Evolutionary conservation across 1,140 invertebrate species (phyloP).

Genomic region (Drosophila setifemur): DNA sequence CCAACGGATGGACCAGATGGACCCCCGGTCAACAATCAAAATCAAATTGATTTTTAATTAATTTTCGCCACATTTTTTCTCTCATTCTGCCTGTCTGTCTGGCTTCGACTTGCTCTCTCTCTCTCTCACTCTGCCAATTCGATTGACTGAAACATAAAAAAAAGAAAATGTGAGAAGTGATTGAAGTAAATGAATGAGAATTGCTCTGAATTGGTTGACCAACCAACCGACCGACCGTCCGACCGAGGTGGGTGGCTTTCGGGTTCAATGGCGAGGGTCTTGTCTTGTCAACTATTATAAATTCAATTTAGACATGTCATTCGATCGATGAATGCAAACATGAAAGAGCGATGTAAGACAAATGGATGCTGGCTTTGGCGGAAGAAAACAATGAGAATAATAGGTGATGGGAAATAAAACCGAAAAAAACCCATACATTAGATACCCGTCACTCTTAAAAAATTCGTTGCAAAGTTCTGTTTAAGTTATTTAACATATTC

Average conservation of each 20-base stretch:
- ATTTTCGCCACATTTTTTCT: slow-evolving; percentile 77
- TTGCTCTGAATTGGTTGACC: slow-evolving; percentile 53
- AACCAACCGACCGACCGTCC: neutral
- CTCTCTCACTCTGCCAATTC: neutral
- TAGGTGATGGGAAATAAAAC: too few relatives aligned
- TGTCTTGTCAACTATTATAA: slow-evolving; percentile 72
- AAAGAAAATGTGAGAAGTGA: slow-evolving; percentile 48
- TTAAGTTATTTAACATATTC: too few relatives aligned
- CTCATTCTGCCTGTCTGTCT: slow-evolving; percentile 7
- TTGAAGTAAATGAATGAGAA: slow-evolving; percentile 57
- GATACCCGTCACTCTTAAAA: too few relatives aligned
- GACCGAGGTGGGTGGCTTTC: slow-evolving; percentile 11
- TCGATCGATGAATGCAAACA: slow-evolving; percentile 24
- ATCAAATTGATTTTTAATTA: slow-evolving; percentile 81
- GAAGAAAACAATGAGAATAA: too few relatives aligned
- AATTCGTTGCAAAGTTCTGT: too few relatives aligned
- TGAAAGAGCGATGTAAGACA: neutral
- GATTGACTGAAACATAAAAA: too few relatives aligned
- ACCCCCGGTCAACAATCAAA: slow-evolving; percentile 66
- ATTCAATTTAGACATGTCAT: slow-evolving; percentile 66
- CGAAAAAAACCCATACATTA: too few relatives aligned
- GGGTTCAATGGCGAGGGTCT: slow-evolving; percentile 23
- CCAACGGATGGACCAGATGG: neutral
- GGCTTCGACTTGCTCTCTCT: neutral
- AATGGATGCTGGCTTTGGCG: too few relatives aligned